phyloP scores from a whole-genome alignment of 2,113 vertebrate genomes.

The Eulemur macaco region DNA sequence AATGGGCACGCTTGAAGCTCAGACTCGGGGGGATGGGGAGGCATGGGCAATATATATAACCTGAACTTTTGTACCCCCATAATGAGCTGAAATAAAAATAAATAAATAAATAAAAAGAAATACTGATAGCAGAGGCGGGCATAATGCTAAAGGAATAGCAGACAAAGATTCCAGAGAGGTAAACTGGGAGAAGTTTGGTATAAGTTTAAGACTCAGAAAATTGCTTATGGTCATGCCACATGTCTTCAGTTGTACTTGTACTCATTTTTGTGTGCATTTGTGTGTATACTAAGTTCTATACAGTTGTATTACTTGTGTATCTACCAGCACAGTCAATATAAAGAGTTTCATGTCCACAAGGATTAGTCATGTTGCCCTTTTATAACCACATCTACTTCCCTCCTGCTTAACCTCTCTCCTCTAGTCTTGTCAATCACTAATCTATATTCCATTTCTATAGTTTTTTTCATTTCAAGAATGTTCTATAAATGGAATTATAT shows the following conservation, averaged over 20 bases:
- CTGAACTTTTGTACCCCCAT: too few relatives aligned
- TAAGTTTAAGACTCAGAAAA: not conserved
- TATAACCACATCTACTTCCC: not conserved
- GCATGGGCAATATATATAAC: too few relatives aligned
- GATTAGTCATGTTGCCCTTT: not conserved
- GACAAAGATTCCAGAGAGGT: not conserved
- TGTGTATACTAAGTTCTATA: not conserved
- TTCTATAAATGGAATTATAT: not conserved
- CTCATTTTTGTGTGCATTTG: not conserved
- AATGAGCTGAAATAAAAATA: too few relatives aligned
- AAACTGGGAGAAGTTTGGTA: not conserved
- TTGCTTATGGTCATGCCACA: not conserved
- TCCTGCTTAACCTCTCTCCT: not conserved
- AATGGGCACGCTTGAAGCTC: too few relatives aligned
- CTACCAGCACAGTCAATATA: not conserved
- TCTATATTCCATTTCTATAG: not conserved
- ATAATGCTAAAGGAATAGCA: constrained; percentile 5
- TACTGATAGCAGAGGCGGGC: not conserved
- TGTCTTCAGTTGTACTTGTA: not conserved
- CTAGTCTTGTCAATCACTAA: not conserved
- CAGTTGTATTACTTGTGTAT: not conserved
- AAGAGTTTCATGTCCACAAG: not conserved
- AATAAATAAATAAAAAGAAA: not conserved
- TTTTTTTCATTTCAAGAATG: not conserved
- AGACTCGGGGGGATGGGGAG: too few relatives aligned